These are phyloP conservation scores for Emberiza fucata DNA, from an alignment of 2,113 vertebrate species.

Conservation along the genomic window DNA sequence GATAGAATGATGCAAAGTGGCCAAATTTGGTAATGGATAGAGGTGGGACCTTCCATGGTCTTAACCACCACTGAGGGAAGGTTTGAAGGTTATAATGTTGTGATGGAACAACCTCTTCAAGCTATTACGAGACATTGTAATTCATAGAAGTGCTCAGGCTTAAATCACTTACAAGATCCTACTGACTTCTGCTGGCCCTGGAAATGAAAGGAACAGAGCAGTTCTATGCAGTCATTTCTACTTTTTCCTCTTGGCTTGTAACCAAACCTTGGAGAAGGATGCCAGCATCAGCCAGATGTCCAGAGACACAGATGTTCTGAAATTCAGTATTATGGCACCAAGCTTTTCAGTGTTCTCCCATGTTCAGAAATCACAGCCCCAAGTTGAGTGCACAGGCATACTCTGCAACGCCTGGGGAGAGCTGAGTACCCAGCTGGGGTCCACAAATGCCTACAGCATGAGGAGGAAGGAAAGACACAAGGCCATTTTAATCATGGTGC, in stretches of 20 bases:
- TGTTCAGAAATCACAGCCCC: neutral
- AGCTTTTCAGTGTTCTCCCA: neutral
- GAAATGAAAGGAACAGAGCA: neutral
- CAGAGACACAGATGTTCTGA: neutral
- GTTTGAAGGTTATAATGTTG: neutral
- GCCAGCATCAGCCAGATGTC: neutral
- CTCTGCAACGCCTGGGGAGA: neutral
- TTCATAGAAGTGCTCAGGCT: neutral
- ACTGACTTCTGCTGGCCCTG: neutral
- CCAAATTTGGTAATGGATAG: constrained; percentile 7
- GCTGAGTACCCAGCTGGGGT: neutral
- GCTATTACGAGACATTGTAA: neutral
- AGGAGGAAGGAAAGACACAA: neutral
- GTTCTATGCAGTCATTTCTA: neutral
- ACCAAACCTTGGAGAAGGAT: neutral
- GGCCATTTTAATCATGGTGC: neutral
- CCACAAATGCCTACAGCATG: neutral
- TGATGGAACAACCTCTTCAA: neutral
- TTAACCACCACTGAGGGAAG: neutral
- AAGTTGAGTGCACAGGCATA: neutral
- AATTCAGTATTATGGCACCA: neutral
- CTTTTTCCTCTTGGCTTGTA: neutral
- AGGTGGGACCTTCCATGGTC: neutral
- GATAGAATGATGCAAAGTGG: constrained; percentile 1
- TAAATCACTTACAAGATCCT: neutral